Evolutionary conservation across 2,888 invertebrate species (phyloP).

Genomic region (Platycheirus rosarum): DNA sequence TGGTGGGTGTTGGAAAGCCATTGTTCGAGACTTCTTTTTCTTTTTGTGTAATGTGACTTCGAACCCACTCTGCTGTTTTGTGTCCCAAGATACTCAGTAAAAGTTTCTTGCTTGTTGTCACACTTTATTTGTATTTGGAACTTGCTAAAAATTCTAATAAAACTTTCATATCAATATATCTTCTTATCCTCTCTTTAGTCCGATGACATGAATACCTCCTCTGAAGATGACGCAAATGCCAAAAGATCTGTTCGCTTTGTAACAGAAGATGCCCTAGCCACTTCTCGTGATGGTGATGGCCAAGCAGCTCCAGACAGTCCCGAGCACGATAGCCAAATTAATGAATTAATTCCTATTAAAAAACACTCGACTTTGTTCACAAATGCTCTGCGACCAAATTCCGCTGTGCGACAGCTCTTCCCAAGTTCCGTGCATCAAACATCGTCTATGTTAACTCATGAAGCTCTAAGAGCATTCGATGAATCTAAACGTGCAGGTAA

Average conservation of each 20-base stretch:
- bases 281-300: conserved; percentile 78
- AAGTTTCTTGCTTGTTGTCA: no score
- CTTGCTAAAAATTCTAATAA: no score
- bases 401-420: conserved; percentile 92
- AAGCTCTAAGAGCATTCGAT: conserved; percentile 89
- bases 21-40: no score
- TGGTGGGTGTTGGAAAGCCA: no score
- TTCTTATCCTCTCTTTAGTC: no score
- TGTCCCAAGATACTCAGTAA: no score
- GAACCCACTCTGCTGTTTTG: no score
- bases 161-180: no score
- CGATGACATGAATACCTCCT: conserved; percentile 81
- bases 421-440: conserved; percentile 88
- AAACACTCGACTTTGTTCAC: conserved; percentile 82
- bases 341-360: conserved; percentile 81
- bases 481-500: conserved; percentile 85
- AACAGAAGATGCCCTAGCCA: conserved; percentile 82
- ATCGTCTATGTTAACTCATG: conserved; percentile 86
- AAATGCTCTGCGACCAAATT: conserved; percentile 85
- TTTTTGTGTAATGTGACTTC: no score
- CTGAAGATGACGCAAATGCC: conserved; percentile 84
- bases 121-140: no score
- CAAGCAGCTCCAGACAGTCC: conserved; percentile 77
- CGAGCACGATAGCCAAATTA: conserved; percentile 81
- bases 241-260: conserved; percentile 87